A percentile compares a stretch with the other conserved stretches of the same genome.
Conservation (phyloP, 2,888 invertebrate genomes). For the Ashinkailepas kermadecensis region DNA sequence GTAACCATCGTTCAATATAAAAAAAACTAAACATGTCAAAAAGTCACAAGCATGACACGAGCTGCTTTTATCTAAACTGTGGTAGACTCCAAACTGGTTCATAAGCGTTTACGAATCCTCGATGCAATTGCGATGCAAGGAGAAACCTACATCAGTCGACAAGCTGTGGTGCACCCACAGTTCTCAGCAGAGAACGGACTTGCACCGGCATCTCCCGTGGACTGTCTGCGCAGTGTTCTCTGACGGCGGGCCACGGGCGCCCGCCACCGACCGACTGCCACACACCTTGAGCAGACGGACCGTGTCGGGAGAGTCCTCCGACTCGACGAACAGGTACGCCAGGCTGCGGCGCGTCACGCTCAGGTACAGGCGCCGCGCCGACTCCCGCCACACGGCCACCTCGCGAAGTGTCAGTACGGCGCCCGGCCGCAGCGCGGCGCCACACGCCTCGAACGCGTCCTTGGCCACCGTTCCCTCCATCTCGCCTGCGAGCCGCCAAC, state of each 20-base stretch:
- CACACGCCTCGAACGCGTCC: constrained; percentile 1
- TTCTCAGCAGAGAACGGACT: no score
- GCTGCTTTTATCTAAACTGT: no score
- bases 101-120: no score
- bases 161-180: no score
- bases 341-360: constrained; percentile 12
- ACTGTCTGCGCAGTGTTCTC: no score
- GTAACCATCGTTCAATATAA: no score
- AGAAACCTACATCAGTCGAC: no score
- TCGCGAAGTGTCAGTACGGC: constrained; percentile 2
- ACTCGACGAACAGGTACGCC: neutral
- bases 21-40: no score
- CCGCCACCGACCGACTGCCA: neutral
- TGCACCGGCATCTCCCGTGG: no score
- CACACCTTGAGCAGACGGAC: neutral
- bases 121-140: no score
- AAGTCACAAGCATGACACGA: no score
- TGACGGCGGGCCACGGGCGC: neutral
- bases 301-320: neutral
- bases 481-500: neutral
- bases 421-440: constrained; percentile 19
- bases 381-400: constrained; percentile 13
- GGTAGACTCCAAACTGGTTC: no score
- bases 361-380: constrained; percentile 1
- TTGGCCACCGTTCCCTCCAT: constrained; percentile 1